Evolutionary conservation across 1,140 invertebrate genomes (phyloP).

Genomic region (Platyscapa corneri): DNA sequence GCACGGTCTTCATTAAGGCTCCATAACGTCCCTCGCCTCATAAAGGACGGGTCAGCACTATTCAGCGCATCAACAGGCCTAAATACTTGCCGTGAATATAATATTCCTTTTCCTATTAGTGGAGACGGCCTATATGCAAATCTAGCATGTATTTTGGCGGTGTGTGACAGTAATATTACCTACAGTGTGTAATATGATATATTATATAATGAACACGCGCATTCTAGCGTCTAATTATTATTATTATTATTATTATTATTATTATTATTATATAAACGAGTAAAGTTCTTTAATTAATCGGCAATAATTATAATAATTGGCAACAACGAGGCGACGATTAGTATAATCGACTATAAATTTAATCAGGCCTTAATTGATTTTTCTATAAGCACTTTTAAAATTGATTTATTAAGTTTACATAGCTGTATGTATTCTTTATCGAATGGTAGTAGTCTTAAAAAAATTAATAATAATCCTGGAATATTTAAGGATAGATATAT

Average conservation of each 20-base stretch:
- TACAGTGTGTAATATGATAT: neutral
- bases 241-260: no score
- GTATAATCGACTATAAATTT: no score
- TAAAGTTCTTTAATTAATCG: neutral
- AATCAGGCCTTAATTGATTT: no score
- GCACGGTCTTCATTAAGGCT: neutral
- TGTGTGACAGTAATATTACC: neutral
- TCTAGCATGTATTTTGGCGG: neutral
- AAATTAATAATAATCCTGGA: neutral
- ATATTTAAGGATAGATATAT: neutral
- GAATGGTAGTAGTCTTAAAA: no score
- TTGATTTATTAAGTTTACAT: no score
- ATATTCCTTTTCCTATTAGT: neutral
- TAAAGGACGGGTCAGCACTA: neutral
- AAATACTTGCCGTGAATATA: neutral
- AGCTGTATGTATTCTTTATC: no score
- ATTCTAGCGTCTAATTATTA: no score
- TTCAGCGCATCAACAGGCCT: neutral
- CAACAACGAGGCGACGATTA: no score
- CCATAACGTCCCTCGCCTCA: neutral
- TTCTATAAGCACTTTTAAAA: no score
- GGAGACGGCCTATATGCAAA: neutral
- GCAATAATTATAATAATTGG: no score
- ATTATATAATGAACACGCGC: neutral
- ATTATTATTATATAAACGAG: neutral